Percentiles rank a stretch among this genome's conserved stretches.
phyloP scores from a whole-genome alignment of 2,113 vertebrate genomes.

The Rhodinocichla rosea region DNA sequence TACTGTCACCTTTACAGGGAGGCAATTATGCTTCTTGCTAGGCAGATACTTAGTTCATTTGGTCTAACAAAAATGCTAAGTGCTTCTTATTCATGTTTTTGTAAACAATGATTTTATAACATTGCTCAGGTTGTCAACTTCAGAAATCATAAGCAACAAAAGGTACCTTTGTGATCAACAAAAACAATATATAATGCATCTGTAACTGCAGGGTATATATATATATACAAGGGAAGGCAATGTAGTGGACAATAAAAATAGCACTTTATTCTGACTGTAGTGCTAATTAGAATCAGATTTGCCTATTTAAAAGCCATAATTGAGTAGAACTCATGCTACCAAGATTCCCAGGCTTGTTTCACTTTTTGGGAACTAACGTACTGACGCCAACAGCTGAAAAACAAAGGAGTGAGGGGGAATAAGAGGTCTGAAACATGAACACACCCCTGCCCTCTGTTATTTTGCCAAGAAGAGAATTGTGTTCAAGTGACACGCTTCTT shows the following conservation, averaged over 20 bases:
- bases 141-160: slow-evolving; percentile 29
- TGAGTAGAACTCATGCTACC: slow-evolving; percentile 75
- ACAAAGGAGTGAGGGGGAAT: not conserved
- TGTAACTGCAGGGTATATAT: slow-evolving; percentile 63
- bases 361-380: slow-evolving; percentile 63
- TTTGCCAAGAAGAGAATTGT: slow-evolving; percentile 70
- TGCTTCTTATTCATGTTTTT: not conserved
- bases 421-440: not conserved
- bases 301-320: slow-evolving; percentile 75
- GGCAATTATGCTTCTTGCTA: not conserved
- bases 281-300: slow-evolving; percentile 86
- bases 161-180: slow-evolving; percentile 12
- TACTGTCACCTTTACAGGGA: not conserved
- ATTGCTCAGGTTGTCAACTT: not conserved
- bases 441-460: slow-evolving; percentile 41
- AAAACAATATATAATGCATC: slow-evolving; percentile 51
- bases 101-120: not conserved
- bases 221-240: slow-evolving; percentile 59
- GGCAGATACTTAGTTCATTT: slow-evolving; percentile 9
- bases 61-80: not conserved
- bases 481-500: slow-evolving; percentile 9
- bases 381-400: slow-evolving; percentile 72
- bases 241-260: slow-evolving; percentile 70
- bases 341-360: slow-evolving; percentile 62
- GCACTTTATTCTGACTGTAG: slow-evolving; percentile 57